Conservation (phyloP, 2,888 invertebrate genomes). For the Sthenelais limicola region DNA sequence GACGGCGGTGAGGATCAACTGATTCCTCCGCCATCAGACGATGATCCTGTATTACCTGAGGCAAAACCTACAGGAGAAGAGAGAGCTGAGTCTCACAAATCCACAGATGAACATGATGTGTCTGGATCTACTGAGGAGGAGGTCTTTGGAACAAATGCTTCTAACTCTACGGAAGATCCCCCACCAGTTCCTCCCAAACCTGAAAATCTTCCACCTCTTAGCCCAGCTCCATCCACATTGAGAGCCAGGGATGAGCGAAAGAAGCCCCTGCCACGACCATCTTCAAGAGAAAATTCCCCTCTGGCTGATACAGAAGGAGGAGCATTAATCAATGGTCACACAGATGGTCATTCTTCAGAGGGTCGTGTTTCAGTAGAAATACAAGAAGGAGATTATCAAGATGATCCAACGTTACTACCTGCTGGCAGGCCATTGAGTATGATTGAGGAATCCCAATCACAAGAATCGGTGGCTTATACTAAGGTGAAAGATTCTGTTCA, state of each 20-base stretch:
- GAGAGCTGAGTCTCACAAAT: neutral
- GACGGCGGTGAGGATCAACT: no score
- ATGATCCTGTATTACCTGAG: neutral
- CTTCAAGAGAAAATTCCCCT: no score
- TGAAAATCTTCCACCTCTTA: slow-evolving; percentile 47
- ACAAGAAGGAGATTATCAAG: slow-evolving; percentile 4
- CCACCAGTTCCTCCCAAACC: slow-evolving; percentile 56
- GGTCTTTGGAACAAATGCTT: neutral
- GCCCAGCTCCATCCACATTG: slow-evolving; percentile 9
- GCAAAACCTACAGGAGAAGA: neutral
- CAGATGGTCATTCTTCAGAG: no score
- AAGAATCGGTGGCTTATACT: slow-evolving; percentile 5
- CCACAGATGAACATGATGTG: neutral
- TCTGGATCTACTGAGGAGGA: slow-evolving; percentile 17
- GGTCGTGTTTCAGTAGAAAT: no score
- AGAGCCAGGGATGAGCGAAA: neutral
- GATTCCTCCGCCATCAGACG: no score
- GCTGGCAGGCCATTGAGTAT: slow-evolving; percentile 15
- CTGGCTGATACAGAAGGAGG: no score
- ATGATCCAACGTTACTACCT: neutral
- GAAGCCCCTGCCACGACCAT: no score
- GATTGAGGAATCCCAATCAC: slow-evolving; percentile 23
- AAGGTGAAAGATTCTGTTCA: slow-evolving; percentile 16
- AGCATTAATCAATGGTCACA: no score
- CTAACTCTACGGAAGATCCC: slow-evolving; percentile 18